phyloP scores from a whole-genome alignment of 2,888 invertebrate species.

The Cataglyphis livida region DNA sequence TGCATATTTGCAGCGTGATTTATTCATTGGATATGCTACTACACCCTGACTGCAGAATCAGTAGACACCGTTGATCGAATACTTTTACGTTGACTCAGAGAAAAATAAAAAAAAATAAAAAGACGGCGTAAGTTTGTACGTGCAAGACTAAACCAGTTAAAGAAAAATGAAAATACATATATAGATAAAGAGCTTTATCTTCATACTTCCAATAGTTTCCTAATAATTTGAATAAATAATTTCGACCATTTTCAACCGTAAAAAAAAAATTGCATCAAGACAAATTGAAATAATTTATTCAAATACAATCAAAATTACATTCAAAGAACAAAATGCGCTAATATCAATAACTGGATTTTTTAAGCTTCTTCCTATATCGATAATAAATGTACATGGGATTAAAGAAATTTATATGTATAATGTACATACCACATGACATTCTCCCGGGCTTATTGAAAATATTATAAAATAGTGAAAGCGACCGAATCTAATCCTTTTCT shows the following conservation, averaged over 20 bases:
- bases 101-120: background rate
- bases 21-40: background rate
- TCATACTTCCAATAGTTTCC: background rate
- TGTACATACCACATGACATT: background rate
- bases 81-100: slow-evolving; percentile 34
- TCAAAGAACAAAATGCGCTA: background rate
- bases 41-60: background rate
- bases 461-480: slow-evolving; percentile 37
- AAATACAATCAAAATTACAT: background rate
- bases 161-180: background rate
- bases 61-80: slow-evolving; percentile 21
- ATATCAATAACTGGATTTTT: background rate
- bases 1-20: slow-evolving; percentile 31
- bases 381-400: slow-evolving; percentile 14
- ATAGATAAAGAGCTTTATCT: background rate
- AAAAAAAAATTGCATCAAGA: background rate
- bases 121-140: background rate
- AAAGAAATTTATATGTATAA: background rate
- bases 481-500: slow-evolving; percentile 65
- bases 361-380: background rate
- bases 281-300: background rate
- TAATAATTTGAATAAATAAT: background rate
- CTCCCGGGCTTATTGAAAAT: background rate
- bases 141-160: background rate
- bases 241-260: background rate